Conservation (phyloP, 2,113 vertebrate genomes). For the Dermatemys mawii region DNA sequence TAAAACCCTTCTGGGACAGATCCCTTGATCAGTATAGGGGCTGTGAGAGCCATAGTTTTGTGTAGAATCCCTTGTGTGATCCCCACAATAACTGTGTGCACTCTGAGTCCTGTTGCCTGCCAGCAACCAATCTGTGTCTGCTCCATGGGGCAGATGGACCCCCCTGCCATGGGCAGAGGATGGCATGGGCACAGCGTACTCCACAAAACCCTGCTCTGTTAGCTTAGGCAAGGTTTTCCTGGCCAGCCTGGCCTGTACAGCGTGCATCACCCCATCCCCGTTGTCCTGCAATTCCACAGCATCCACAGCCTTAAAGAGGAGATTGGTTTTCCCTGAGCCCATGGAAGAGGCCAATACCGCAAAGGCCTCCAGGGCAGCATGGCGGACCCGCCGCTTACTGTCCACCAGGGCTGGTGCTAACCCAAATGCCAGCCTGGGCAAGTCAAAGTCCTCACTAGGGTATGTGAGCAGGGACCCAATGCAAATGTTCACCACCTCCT, state of each 20-base stretch:
- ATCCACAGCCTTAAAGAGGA: constrained; percentile 86
- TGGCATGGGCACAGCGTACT: constrained; percentile 84
- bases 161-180: constrained; percentile 72
- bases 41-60: constrained; percentile 73
- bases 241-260: constrained; percentile 87
- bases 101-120: constrained; percentile 83
- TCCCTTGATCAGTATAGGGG: constrained; percentile 49
- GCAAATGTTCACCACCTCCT: constrained; percentile 87
- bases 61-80: constrained; percentile 35
- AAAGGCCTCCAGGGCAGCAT: constrained; percentile 87
- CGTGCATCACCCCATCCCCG: constrained; percentile 84
- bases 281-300: constrained; percentile 84
- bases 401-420: constrained; percentile 88
- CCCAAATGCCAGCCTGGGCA: constrained; percentile 81
- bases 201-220: constrained; percentile 80
- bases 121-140: constrained; percentile 89
- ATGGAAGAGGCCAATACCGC: constrained; percentile 83
- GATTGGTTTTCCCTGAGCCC: constrained; percentile 80
- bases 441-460: constrained; percentile 85
- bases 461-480: constrained; percentile 84
- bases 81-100: constrained; percentile 78
- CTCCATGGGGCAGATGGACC: constrained; percentile 69
- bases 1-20: constrained; percentile 82
- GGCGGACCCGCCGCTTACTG: constrained; percentile 85
- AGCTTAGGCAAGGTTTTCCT: constrained; percentile 84